phyloP scores from a whole-genome alignment of 2,113 vertebrate genomes.

The Prochilodus magdalenae region DNA sequence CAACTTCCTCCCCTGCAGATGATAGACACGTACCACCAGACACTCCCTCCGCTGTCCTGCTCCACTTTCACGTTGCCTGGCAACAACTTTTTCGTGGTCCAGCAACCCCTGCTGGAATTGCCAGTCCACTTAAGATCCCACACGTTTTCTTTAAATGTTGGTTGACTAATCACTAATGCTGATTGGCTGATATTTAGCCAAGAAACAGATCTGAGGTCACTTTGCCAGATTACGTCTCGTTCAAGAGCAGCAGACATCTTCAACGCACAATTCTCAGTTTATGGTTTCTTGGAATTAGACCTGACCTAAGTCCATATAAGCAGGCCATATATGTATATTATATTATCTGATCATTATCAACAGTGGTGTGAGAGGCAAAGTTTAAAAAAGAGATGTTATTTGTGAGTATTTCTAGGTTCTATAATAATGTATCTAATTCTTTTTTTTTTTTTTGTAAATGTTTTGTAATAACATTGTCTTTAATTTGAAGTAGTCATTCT shows the following conservation, averaged over 20 bases:
- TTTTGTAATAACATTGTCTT: too few relatives aligned
- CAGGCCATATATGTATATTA: not conserved
- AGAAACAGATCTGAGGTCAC: not conserved
- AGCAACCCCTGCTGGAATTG: conserved; percentile 33
- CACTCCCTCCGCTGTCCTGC: conserved; percentile 49
- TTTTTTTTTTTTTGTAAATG: too few relatives aligned
- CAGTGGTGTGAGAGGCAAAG: not conserved
- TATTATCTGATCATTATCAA: not conserved
- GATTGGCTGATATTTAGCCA: not conserved
- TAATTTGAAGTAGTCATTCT: too few relatives aligned
- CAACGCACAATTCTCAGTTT: not conserved
- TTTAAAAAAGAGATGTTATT: too few relatives aligned
- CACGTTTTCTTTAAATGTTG: conserved; percentile 6
- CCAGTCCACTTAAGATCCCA: not conserved
- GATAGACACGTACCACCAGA: conserved; percentile 32
- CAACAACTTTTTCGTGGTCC: conserved; percentile 52
- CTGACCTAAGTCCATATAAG: not conserved
- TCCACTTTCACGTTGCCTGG: conserved; percentile 61
- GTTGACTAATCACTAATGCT: not conserved
- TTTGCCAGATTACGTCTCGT: too few relatives aligned
- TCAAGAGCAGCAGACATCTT: not conserved
- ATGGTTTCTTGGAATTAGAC: not conserved
- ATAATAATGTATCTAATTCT: too few relatives aligned
- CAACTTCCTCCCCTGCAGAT: conserved; percentile 61
- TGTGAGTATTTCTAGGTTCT: too few relatives aligned